Percentiles rank a stretch among this genome's conserved stretches.
These are phyloP conservation scores for Pelobates cultripes DNA, from an alignment of 2,797 vertebrate species.

Conservation along the genomic window DNA sequence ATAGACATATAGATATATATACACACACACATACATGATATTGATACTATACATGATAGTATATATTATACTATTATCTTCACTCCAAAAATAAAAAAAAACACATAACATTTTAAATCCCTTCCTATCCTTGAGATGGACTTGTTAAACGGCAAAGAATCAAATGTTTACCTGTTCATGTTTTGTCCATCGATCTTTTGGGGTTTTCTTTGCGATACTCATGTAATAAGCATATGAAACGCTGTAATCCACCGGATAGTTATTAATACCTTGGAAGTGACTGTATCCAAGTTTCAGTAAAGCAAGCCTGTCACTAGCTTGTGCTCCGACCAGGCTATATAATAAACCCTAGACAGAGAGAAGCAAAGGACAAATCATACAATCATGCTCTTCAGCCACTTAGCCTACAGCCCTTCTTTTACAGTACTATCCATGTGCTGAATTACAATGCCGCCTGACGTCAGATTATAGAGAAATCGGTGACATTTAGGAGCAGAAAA, in stretches of 20 bases:
- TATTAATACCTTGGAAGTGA: constrained; percentile 86
- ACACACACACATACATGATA: not conserved
- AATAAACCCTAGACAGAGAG: constrained; percentile 80
- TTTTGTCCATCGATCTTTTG: constrained; percentile 69
- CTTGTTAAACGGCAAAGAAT: too few relatives aligned
- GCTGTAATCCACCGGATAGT: constrained; percentile 83
- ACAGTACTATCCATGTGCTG: too few relatives aligned
- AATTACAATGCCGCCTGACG: too few relatives aligned
- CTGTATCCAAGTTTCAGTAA: constrained; percentile 93
- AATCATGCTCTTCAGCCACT: too few relatives aligned
- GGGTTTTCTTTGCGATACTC: constrained; percentile 82
- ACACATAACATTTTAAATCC: too few relatives aligned
- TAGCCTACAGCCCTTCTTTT: too few relatives aligned
- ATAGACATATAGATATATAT: not conserved
- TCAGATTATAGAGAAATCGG: too few relatives aligned
- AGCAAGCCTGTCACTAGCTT: constrained; percentile 80
- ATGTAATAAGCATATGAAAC: constrained; percentile 86
- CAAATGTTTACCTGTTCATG: constrained; percentile 72
- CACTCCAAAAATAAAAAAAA: too few relatives aligned
- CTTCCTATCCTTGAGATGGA: too few relatives aligned
- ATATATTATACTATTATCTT: too few relatives aligned
- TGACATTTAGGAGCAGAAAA: too few relatives aligned
- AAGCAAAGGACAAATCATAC: not conserved
- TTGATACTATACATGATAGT: too few relatives aligned
- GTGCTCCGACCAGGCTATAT: constrained; percentile 87